A percentile compares a stretch with the other conserved stretches of the same genome.
phyloP scores from a whole-genome alignment of 2,113 vertebrate species.

The Mesocricetus auratus region DNA sequence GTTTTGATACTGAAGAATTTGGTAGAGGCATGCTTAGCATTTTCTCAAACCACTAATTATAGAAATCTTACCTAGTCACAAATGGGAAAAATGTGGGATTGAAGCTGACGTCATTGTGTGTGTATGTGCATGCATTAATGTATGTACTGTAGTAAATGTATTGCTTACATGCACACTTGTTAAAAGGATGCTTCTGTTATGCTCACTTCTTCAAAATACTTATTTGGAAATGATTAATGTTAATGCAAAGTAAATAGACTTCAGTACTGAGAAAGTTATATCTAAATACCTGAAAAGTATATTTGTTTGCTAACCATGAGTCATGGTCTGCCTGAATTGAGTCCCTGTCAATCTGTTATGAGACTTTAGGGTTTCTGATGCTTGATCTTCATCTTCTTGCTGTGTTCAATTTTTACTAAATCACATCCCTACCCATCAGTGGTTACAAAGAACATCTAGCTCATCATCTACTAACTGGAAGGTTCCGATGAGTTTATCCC shows the following conservation, averaged over 20 bases:
- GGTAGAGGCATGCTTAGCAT: neutral
- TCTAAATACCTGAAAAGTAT: neutral
- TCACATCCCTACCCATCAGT: neutral
- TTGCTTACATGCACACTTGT: neutral
- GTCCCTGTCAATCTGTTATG: neutral
- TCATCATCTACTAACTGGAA: neutral
- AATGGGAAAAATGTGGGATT: neutral
- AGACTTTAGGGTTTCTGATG: neutral
- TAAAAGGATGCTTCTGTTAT: neutral
- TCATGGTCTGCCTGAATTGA: neutral
- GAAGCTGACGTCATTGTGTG: neutral
- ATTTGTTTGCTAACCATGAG: neutral
- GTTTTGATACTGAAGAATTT: constrained; percentile 5
- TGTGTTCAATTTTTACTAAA: constrained; percentile 23
- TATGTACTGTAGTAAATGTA: neutral
- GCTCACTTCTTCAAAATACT: neutral
- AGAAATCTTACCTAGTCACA: neutral
- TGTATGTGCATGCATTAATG: neutral
- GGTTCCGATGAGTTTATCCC: constrained; percentile 18
- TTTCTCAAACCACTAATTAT: neutral
- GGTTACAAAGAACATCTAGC: neutral
- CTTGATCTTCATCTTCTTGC: neutral
- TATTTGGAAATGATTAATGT: constrained; percentile 33
- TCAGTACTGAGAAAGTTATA: neutral
- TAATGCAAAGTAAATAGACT: constrained; percentile 9